Conservation (phyloP, 2,888 invertebrate genomes). For the Scaptodrosophila latifasciaeformis region DNA sequence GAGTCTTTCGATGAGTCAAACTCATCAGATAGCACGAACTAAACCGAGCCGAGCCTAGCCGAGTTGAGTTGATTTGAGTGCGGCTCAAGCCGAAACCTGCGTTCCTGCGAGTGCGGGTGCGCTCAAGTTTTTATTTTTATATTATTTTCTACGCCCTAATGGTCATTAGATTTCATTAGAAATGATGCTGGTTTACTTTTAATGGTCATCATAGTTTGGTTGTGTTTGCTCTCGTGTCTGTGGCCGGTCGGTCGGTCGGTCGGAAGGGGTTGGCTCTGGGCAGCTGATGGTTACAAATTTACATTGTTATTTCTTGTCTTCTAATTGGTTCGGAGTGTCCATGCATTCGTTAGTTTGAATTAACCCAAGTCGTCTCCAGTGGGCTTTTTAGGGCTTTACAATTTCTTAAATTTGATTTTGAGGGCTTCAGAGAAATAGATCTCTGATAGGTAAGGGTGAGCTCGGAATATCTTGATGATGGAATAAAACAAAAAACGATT, state of each 20-base stretch:
- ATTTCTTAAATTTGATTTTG: too few relatives aligned
- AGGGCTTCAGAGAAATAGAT: too few relatives aligned
- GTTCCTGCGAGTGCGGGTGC: background rate
- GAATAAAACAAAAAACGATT: too few relatives aligned
- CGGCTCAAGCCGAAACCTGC: slow-evolving; percentile 8
- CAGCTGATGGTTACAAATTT: slow-evolving; percentile 20
- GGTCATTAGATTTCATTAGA: slow-evolving; percentile 46
- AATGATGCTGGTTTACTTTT: slow-evolving; percentile 53
- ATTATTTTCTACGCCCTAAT: slow-evolving; percentile 29
- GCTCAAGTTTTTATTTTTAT: slow-evolving; percentile 13
- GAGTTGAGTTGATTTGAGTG: slow-evolving; percentile 21
- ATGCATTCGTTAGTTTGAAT: too few relatives aligned
- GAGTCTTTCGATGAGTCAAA: slow-evolving; percentile 25
- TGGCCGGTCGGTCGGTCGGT: slow-evolving; percentile 37
- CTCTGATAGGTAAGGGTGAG: too few relatives aligned
- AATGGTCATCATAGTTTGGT: slow-evolving; percentile 2
- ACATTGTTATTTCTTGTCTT: slow-evolving; percentile 36
- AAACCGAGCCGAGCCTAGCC: too few relatives aligned
- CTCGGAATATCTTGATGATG: too few relatives aligned
- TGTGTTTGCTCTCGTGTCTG: slow-evolving; percentile 18
- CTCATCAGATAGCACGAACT: slow-evolving; percentile 4
- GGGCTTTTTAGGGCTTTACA: too few relatives aligned
- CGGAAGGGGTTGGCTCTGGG: slow-evolving; percentile 40
- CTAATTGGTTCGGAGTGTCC: slow-evolving; percentile 60
- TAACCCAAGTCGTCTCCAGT: too few relatives aligned